Conservation (phyloP, 2,797 vertebrate genomes). For the Sebastes kiyomatsui region DNA sequence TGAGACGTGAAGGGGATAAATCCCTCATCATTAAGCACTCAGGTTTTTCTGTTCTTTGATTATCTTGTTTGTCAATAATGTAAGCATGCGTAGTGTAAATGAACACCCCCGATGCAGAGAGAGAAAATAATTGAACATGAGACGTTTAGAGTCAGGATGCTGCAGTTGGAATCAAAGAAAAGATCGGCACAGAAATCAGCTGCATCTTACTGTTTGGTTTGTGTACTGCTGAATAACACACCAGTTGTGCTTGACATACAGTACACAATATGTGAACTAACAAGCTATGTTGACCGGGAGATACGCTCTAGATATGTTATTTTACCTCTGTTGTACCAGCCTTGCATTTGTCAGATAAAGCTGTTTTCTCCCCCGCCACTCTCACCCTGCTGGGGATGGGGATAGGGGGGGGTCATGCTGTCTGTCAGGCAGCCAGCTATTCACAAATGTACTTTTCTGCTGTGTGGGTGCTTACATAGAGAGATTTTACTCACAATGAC, state of each 20-base stretch:
- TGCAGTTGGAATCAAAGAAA: conserved; percentile 71
- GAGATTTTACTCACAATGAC: conserved; percentile 65
- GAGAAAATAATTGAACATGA: conserved; percentile 75
- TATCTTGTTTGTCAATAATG: conserved; percentile 86
- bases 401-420: conserved; percentile 15
- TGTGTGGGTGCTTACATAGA: conserved; percentile 53
- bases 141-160: conserved; percentile 77
- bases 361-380: conserved; percentile 7
- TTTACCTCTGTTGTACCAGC: conserved; percentile 9
- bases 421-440: conserved; percentile 44
- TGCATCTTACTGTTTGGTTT: background rate
- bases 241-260: background rate
- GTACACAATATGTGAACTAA: background rate
- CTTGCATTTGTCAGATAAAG: conserved; percentile 15
- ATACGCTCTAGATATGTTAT: conserved; percentile 3
- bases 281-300: background rate
- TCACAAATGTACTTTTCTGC: conserved; percentile 62
- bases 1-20: conserved; percentile 81
- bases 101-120: conserved; percentile 80
- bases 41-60: conserved; percentile 83
- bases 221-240: background rate
- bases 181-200: background rate
- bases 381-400: background rate
- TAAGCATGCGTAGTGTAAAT: conserved; percentile 80
- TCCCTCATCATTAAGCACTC: conserved; percentile 81